Evolutionary conservation across 2,113 vertebrate genomes (phyloP), one percentile per base, ranked within the genome.

Genomic region (Toxostoma redivivum): DNA sequence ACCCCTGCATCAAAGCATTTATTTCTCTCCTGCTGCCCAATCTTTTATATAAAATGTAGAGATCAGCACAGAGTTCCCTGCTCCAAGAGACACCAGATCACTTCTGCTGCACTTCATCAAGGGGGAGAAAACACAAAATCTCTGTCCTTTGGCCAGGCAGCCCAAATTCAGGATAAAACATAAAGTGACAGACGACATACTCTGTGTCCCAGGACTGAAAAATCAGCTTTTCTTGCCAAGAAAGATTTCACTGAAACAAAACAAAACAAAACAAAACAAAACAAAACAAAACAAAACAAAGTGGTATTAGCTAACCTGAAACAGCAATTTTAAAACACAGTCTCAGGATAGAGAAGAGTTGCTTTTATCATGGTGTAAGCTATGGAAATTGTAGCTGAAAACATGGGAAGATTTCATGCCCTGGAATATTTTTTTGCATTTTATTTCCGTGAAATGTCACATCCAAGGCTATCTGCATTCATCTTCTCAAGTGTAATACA

Each of bases 361-460:
- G 57, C 12, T 76, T 79, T 64, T 38, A 53, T 20, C 12, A 14
- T 0, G 1, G 23, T 2, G 15, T 21, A 35, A 44, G 57, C 60
- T 40, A 5, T 4, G 6, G 33, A 37, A 86, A 70, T 2, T 12
- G 4, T 25, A 57, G 31, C 60, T 40, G 60, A 24, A 65, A n/a
- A 42, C 21, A 51, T 6, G 19, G 50, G 31, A 2, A 11, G 60
- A 24, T 40, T 42, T 61, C 40, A 69, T 7, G 31, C 18, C 42
- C 48, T 31, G 25, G 7, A 28, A 66, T 1, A 37, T 22, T 40
- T 62, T 62, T 51, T 61, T 10, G 9, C 16, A 18, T n/a, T 22
- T 24, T 22, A 28, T 45, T 50, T 31, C 57, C n/a, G 10, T 2
- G 9, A 33, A 15, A 11, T 0, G 14, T 47, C 4, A 2, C 47